Evolutionary conservation across 2,113 vertebrate species (phyloP), one percentile per base, ranked within the genome.

Genomic region (Carettochelys insculpta): DNA sequence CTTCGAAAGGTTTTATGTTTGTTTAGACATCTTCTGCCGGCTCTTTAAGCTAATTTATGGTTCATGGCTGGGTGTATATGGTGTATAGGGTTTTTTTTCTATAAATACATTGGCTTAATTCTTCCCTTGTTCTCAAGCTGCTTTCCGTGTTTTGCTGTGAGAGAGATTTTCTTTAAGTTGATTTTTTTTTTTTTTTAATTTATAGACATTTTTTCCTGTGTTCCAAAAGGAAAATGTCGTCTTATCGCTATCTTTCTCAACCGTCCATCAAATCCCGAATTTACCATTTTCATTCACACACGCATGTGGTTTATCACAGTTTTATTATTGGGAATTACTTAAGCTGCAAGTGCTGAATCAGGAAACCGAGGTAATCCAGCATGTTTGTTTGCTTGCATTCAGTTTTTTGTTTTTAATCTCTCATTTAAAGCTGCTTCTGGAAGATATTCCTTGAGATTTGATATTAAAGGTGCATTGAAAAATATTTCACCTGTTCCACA

Each of bases 51-150:
- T 6, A 2, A 29, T n/a, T n/a, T 11, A 52, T 3, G 6, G 51
- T 13, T 82, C 1, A 1, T 50, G 47, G 50, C 17, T 0, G 9
- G 53, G 34, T 1, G 0, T 1, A 1, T 29, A 1, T 61, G 1
- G 8, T 24, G 3, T 3, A 0, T 0, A 10, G 53, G 34, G 8
- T 38, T 13, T 5, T 3, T 71, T 87, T 48, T 31, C 12, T 77
- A 53, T 47, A 9, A 11, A 0, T 16, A 7, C 34, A 0, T 31
- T 2, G 17, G 38, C 27, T 61, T 20, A 20, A 29, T 83, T 54
- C 48, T 34, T 17, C 51, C 31, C 4, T 45, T 1, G 2, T 24
- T 24, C 20, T 47, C 54, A 71, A 68, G 71, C 83, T 58, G 0
- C 77, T 68, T 68, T 68, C 61, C 2, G 6, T 0, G 1, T 5